Conservation (phyloP, 2,888 invertebrate species). For the Diarsia brunnea region DNA sequence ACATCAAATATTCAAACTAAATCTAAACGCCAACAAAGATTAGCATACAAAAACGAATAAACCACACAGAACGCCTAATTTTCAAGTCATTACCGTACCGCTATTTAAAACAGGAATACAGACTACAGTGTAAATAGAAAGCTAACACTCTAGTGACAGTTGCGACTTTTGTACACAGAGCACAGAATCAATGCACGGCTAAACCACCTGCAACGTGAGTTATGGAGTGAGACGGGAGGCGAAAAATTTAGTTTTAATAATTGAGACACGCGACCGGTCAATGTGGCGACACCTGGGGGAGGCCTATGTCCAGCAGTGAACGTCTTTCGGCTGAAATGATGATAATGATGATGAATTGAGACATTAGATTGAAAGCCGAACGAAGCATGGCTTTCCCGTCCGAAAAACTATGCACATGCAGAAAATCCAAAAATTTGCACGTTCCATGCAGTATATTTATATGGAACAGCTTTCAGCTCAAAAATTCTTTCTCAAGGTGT, state of each 20-base stretch:
- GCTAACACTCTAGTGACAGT: constrained; percentile 52
- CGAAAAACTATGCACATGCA: no score
- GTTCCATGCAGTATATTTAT: no score
- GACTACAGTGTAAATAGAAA: constrained; percentile 63
- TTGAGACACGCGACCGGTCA: no score
- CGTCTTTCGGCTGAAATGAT: no score
- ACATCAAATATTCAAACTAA: constrained; percentile 32
- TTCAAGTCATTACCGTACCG: constrained; percentile 59
- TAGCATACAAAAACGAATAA: constrained; percentile 47
- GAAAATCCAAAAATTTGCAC: no score
- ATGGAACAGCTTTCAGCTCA: no score
- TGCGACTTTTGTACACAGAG: constrained; percentile 32
- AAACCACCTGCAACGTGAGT: not conserved
- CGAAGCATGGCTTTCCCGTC: no score
- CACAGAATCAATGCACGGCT: not conserved
- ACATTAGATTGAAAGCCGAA: no score
- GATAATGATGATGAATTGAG: no score
- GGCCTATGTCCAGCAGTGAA: no score
- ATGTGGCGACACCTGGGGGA: no score
- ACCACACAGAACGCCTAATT: constrained; percentile 42
- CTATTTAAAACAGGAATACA: constrained; percentile 58
- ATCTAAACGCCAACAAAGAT: constrained; percentile 29
- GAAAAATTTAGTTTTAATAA: not conserved
- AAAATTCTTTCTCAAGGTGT: no score
- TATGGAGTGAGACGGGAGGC: not conserved